Percentiles rank a stretch among this genome's conserved stretches.
phyloP scores from a whole-genome alignment of 2,797 vertebrate genomes.

The Gouania willdenowi region DNA sequence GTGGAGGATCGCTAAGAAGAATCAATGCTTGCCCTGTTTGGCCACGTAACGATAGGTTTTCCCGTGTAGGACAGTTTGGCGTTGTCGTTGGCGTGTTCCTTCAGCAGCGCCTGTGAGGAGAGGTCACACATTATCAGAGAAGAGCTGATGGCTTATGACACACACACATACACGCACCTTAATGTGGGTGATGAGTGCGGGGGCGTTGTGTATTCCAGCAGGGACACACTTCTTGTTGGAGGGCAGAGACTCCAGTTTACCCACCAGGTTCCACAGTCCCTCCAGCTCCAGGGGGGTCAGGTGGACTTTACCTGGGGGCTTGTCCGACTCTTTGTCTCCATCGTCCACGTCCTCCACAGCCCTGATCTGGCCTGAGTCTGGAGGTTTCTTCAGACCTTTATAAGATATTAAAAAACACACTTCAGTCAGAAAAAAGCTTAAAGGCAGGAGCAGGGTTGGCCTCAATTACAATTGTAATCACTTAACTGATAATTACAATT shows the following conservation, averaged over 20 bases:
- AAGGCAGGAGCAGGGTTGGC: too few species aligned
- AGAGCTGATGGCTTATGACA: not conserved
- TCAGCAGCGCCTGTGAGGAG: conserved; percentile 81
- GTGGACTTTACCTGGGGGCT: conserved; percentile 54
- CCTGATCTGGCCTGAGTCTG: conserved; percentile 11
- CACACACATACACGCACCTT: conserved; percentile 68
- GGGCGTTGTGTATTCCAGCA: conserved; percentile 91
- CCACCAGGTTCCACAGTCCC: conserved; percentile 89
- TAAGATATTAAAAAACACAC: too few species aligned
- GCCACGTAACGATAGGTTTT: conserved; percentile 91
- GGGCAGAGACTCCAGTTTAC: conserved; percentile 89
- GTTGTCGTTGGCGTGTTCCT: conserved; percentile 87
- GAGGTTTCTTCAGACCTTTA: conserved; percentile 76
- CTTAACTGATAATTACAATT: too few species aligned
- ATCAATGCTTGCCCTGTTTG: conserved; percentile 85
- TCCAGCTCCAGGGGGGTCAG: conserved; percentile 91
- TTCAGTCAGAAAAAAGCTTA: too few species aligned
- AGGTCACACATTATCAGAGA: too few species aligned
- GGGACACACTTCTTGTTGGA: conserved; percentile 94
- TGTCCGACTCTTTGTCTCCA: conserved; percentile 43
- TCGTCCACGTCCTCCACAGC: conserved; percentile 38
- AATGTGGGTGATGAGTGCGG: conserved; percentile 86
- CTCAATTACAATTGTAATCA: too few species aligned
- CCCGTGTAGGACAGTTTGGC: conserved; percentile 91
- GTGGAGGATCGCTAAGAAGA: too few species aligned